These are phyloP conservation scores for Rutilus rutilus DNA, from an alignment of 2,113 vertebrate species.

Conservation along the genomic window DNA sequence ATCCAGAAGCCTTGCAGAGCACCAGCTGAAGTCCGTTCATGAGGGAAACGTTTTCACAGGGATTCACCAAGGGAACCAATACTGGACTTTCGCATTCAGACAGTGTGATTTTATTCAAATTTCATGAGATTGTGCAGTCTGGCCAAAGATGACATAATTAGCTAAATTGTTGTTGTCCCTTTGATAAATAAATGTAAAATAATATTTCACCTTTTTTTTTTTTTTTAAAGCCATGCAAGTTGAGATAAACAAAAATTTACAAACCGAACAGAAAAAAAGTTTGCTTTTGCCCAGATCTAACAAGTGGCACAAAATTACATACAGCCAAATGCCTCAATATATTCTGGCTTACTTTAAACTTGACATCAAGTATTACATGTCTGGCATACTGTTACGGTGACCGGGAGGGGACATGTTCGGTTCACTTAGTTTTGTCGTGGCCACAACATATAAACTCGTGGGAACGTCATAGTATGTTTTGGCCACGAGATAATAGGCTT, in stretches of 20 bases:
- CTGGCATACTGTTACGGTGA: no score
- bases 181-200: no score
- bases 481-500: no score
- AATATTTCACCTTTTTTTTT: no score
- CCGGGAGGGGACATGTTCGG: no score
- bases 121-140: not conserved
- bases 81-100: not conserved
- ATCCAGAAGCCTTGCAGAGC: not conserved
- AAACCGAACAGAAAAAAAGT: not conserved
- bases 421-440: no score
- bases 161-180: no score
- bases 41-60: not conserved
- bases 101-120: not conserved
- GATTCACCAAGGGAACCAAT: slow-evolving; percentile 4
- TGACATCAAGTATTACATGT: not conserved
- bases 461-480: no score
- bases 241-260: not conserved
- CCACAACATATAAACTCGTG: no score
- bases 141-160: not conserved
- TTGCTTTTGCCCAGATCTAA: not conserved
- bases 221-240: not conserved
- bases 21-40: not conserved
- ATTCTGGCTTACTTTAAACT: not conserved
- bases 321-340: not conserved
- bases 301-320: not conserved